Base-by-base conservation (phyloP, 2,113 vertebrate genomes). In the Boulengeromyrus knoepffleri region DNA sequence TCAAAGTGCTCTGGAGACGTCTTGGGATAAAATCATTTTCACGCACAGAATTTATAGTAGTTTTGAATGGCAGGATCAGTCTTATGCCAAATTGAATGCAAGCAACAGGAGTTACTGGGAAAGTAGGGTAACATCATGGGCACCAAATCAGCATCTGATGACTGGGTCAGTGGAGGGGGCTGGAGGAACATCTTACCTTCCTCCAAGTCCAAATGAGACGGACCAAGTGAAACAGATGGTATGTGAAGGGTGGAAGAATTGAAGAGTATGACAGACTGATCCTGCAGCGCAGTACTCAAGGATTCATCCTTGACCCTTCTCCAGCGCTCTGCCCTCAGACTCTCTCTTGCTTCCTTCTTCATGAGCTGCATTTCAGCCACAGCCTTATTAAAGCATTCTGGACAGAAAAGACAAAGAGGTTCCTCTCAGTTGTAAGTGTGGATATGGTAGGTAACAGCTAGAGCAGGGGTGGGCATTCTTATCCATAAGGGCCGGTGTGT, bases 191-290 rank as follows among this genome's bases (percentile, higher is more conserved):
- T 56, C 85, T 90, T 45, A 90, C 89, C n/a, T 12, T 85, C 77
- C 21, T 27, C 8, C 10, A 58, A 31, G 66, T 90, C 58, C n/a
- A 46, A 87, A 9, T 13, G 47, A 31, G 47, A 42, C 10, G 66
- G 36, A 24, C 36, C 13, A 31, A 80, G 19, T 27, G 31, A 12
- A 39, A 42, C 15, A n/a, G 66, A 36, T 5, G 62, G 66, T 36
- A 31, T 21, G 10, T 42, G 17, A 24, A 17, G 39, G 15, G 21
- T 24, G 21, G 31, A 50, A 6, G 47, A 27, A 52, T 52, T 24
- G 24, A 50, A 3, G 70, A 88, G 39, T 17, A 88, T 46, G 10
- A 49, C 70, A 9, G 90, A 90, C 36, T 62, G 70, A 77, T 91
- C 86, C 27, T 88, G 66, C 53, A 84, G 50, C 27, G 2, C 86